Conservation (phyloP, 2,113 vertebrate species). For the Malaclemys terrapin region DNA sequence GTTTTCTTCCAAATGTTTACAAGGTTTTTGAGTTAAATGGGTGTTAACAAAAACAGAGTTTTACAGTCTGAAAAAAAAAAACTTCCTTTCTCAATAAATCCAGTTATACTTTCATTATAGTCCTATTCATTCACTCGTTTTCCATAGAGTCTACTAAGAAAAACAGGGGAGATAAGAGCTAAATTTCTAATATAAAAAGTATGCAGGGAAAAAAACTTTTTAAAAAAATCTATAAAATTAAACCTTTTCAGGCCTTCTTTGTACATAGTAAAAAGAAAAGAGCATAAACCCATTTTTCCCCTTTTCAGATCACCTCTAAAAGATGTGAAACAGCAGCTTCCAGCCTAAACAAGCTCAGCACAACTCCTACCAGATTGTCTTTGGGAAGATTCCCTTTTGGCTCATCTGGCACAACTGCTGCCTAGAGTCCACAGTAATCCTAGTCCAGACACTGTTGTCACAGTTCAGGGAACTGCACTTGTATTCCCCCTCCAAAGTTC, state of each 20-base stretch:
- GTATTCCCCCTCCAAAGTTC: neutral
- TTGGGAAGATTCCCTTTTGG: neutral
- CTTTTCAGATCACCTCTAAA: neutral
- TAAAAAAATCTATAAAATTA: neutral
- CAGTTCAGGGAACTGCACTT: neutral
- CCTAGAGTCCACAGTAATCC: neutral
- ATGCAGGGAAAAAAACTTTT: neutral
- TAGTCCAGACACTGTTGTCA: rapidly evolving
- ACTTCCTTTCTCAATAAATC: neutral
- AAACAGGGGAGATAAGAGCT: neutral
- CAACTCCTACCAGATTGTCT: neutral
- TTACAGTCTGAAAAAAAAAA: neutral
- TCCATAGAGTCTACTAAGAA: neutral
- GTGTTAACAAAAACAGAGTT: neutral
- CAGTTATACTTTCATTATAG: neutral
- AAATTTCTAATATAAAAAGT: neutral
- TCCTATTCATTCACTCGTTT: neutral
- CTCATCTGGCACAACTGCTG: neutral
- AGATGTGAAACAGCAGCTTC: neutral
- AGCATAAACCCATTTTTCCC: neutral
- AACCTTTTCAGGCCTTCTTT: neutral
- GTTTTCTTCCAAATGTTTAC: neutral
- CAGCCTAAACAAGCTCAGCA: neutral
- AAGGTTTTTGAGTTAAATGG: neutral
- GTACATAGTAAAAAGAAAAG: neutral